Evolutionary conservation across 2,888 invertebrate species (phyloP), one percentile per base, ranked within the genome.

Genomic region (Caenorhabditis uteleia): DNA sequence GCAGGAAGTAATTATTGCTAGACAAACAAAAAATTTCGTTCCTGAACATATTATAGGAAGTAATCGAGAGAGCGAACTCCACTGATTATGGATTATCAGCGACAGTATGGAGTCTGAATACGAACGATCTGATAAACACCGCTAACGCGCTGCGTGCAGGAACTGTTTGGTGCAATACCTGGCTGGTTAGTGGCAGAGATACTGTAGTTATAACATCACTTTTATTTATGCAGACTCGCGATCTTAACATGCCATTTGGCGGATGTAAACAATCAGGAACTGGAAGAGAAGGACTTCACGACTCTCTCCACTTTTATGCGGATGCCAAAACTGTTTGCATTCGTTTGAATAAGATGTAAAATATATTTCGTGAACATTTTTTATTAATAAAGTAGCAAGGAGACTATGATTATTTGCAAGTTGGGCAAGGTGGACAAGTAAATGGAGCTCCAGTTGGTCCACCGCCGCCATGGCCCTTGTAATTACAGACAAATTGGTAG

Each of bases 151-250:
- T 88, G 20, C 79, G 87, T 77, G 87, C 86, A 3, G 88, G 87
- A 14, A 87, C 87, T 1, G 87, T 88, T 14, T 87, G 87, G 87
- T 85, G 85, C 48, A 87, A 87, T 72, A 87, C 87, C 65, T 87
- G 87, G 87, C 74, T 87, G 77, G 83, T 78, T 54, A 49, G 50
- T 18, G 20, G 16, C 18, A 21, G 10, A 20, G 36, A 33, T 18
- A 20, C 29, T 25, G 39, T 44, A 26, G 6, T 40, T n/a, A 7
- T 14, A 36, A 26, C 26, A 12, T 6, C 2, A 23, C 10, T 10
- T 8, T 38, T 18, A 40, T 45, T 54, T 45, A 45, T 45, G 8
- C 43, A 77, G 77, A 61, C 87, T 10, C 78, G 87, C n/a, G 83
- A 87, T 66, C 79, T 88, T 46, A 85, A 86, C 70, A 86, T 88